A percentile compares a stretch with the other conserved stretches of the same genome.
These are phyloP conservation scores for Pseudopodoces humilis DNA, from an alignment of 2,113 vertebrate species.

Conservation along the genomic window DNA sequence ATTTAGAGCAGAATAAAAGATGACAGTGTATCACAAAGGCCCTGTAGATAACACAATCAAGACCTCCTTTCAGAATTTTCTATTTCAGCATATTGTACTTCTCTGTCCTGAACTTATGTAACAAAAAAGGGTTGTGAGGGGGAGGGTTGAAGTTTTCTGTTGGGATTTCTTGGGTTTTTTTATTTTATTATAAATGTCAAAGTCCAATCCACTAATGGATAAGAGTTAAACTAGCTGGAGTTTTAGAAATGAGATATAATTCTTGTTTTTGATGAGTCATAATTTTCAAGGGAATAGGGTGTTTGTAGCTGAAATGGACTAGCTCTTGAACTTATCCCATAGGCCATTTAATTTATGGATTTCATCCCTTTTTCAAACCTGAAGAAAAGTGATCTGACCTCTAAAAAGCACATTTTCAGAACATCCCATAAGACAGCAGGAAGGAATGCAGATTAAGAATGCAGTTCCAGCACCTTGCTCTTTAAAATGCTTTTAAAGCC, in stretches of 20 bases:
- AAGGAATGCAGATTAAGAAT: conserved; percentile 73
- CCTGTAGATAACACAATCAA: not conserved
- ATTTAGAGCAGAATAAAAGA: not conserved
- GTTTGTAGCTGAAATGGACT: conserved; percentile 34
- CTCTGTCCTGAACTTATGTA: not conserved
- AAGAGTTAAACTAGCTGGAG: conserved; percentile 8
- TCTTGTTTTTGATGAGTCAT: conserved; percentile 60
- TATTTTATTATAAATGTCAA: not conserved
- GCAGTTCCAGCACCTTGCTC: conserved; percentile 72
- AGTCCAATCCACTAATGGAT: not conserved
- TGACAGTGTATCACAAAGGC: not conserved
- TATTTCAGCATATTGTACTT: not conserved
- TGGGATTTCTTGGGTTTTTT: not conserved
- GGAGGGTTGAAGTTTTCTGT: not conserved
- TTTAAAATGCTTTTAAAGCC: conserved; percentile 78
- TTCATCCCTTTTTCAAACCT: conserved; percentile 56
- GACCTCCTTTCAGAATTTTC: not conserved
- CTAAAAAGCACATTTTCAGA: conserved; percentile 73
- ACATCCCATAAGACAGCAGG: conserved; percentile 69
- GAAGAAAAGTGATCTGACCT: conserved; percentile 73
- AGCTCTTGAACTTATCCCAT: conserved; percentile 50
- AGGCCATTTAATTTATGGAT: conserved; percentile 66
- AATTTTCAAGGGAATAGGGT: conserved; percentile 3
- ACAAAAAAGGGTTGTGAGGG: not conserved
- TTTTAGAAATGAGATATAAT: conserved; percentile 13